Conservation (phyloP, 2,113 vertebrate species). For the Cyanoliseus patagonus region DNA sequence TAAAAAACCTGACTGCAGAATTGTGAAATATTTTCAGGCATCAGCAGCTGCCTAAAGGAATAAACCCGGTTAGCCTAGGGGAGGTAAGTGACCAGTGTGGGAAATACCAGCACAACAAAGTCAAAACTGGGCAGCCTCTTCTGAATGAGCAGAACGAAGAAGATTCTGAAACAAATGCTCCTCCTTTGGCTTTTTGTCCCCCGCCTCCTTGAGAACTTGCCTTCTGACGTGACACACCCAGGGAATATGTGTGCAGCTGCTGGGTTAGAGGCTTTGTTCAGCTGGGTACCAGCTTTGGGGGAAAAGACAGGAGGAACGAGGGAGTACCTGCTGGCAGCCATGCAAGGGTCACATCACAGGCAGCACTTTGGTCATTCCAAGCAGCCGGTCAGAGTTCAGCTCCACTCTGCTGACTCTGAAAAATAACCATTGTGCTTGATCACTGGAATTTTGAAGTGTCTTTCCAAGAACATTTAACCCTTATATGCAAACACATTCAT, state of each 20-base stretch:
- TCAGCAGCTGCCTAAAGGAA: background rate
- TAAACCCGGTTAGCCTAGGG: background rate
- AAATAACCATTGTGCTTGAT: background rate
- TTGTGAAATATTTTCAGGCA: background rate
- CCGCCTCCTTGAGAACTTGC: background rate
- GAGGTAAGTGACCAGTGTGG: background rate
- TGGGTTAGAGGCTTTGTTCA: background rate
- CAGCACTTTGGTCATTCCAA: background rate
- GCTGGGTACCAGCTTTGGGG: background rate
- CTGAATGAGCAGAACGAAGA: background rate
- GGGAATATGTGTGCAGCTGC: background rate
- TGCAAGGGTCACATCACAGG: background rate
- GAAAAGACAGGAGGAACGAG: background rate
- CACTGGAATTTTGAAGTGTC: background rate
- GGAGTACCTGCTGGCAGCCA: rapidly evolving
- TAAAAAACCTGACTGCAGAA: background rate
- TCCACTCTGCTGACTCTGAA: background rate
- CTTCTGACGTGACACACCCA: background rate
- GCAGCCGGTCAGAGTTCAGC: background rate
- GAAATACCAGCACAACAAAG: background rate
- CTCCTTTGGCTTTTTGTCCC: background rate
- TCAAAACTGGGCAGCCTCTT: background rate
- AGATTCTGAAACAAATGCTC: background rate
- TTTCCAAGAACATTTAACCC: slow-evolving; percentile 12
- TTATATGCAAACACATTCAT: background rate